Base-by-base conservation (phyloP, 1,140 invertebrate species). In the Pomacea maculata region DNA sequence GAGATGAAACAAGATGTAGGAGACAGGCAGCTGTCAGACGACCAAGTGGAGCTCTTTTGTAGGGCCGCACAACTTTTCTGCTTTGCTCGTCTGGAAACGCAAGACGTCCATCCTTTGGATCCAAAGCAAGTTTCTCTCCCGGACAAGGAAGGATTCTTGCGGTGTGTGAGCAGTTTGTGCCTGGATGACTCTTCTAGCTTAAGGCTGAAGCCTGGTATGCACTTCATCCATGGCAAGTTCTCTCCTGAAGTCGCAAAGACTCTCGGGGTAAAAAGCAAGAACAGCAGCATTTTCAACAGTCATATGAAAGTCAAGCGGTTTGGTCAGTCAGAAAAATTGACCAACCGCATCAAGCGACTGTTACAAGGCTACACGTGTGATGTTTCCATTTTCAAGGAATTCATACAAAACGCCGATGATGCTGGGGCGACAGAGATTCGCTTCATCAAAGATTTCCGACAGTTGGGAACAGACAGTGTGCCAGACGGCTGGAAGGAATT, bases 321-420 rank as follows among this genome's bases (percentile, higher is more conserved):
- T 86, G 87, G 87, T 4, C 89, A 90, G 78, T 84, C 85, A 54
- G 89, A 91, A 82, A 85, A 83, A 61, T 82, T 91, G 12, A 86
- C 87, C 5, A 85, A 80, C 45, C 83, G 90, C 29, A 83, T 91
- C 8, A 87, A 85, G 64, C 71, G 86, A 45, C 87, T 91, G 29
- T 74, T 91, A 52, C 34, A 74, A 10, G 84, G 84, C 29, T 90
- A 91, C 81, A 88, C 89, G 1, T 87, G 83, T 77, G 88, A 87
- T 68, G 65, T 73, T 25, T 85, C 83, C 15, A 72, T 89, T 15
- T 75, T 89, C 11, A 89, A 90, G 83, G 89, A 90, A 81, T 76
- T 90, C 9, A 64, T 90, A 4, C 89, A 90, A 73, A 90, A 97
- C 85, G 88, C 90, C 54, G 90, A 91, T 84, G 90, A 91, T 86